Evolutionary conservation across 2,888 invertebrate genomes (phyloP), one percentile per base, ranked within the genome.

Genomic region (Pyrrhia umbra): DNA sequence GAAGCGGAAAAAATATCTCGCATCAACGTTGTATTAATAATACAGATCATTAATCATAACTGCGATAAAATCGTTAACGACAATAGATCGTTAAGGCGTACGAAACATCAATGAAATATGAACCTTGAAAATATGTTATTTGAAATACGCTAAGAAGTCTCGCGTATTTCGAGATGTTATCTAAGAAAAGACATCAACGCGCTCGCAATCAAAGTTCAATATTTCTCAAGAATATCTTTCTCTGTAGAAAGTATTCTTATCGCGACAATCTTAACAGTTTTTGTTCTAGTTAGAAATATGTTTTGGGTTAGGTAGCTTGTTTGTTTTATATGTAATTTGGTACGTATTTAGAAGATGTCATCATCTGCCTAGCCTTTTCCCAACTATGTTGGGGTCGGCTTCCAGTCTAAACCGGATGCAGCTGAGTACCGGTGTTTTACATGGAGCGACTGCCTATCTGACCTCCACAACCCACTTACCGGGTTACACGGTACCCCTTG

Each of bases 141-240:
- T 67, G 46, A 23, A 46, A 49, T 69, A 40, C 52, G 62, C n/a
- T 60, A 47, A 56, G 34, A 58, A 23, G 9, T 15, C n/a, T 40
- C 18, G 46, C 54, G 37, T 54, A 54, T 64, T 63, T 51, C 8
- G 20, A 64, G 66, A 79, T 77, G 40, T 77, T 75, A 67, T 76
- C 79, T 59, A 50, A 74, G 52, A 76, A 79, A 74, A 79, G 80
- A 79, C 79, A 80, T 79, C 78, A 80, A 79, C 79, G 79, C 73
- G 76, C 46, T 61, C 63, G 9, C 58, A 1, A n/a, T n/a, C 8
- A 16, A 54, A 40, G 74, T 49, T 50, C 40, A 21, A 18, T 49
- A 25, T 56, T 42, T 39, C n/a, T 39, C 59, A 9, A 39, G 23
- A 3, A 40, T 2, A n/a, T 6, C 25, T 27, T 50, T 45, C 49